A percentile compares a stretch with the other conserved stretches of the same genome.
Evolutionary conservation across 2,888 invertebrate species (phyloP).

Genomic region (Andrena marginata): DNA sequence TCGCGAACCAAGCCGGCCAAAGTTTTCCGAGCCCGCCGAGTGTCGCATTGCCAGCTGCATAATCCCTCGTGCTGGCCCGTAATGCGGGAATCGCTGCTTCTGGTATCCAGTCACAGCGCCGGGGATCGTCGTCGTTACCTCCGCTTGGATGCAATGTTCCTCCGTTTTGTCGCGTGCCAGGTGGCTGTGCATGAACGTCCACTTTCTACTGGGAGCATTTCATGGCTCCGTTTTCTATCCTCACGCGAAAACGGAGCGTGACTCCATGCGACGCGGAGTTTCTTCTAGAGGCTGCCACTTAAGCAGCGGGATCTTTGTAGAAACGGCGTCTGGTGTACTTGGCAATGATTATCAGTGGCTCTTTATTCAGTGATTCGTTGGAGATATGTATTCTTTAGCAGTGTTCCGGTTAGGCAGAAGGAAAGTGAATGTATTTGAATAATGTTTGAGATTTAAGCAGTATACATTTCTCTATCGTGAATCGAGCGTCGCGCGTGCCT

Average conservation of each 20-base stretch:
- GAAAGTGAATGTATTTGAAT: background rate
- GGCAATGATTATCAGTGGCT: too few relatives aligned
- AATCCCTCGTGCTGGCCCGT: constrained; percentile 45
- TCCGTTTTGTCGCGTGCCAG: background rate
- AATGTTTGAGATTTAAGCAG: constrained; percentile 19
- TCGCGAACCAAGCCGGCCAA: constrained; percentile 23
- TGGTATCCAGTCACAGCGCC: background rate
- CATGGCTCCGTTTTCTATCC: background rate
- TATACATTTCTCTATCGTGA: constrained; percentile 23
- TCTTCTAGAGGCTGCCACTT: too few relatives aligned
- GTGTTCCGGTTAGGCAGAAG: too few relatives aligned
- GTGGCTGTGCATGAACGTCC: background rate
- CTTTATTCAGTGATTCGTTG: too few relatives aligned
- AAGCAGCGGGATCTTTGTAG: too few relatives aligned
- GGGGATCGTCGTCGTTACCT: background rate
- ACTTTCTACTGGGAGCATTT: background rate
- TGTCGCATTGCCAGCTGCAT: constrained; percentile 55
- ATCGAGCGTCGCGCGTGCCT: background rate
- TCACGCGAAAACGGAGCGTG: background rate
- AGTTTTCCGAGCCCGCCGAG: constrained; percentile 28
- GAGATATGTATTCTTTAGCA: too few relatives aligned
- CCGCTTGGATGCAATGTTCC: background rate
- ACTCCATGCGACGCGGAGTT: too few relatives aligned
- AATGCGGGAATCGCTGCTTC: constrained; percentile 41
- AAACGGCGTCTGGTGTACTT: too few relatives aligned